A percentile compares a stretch with the other conserved stretches of the same genome.
phyloP scores from a whole-genome alignment of 2,797 vertebrate genomes.

The Phataginus tetradactyla region DNA sequence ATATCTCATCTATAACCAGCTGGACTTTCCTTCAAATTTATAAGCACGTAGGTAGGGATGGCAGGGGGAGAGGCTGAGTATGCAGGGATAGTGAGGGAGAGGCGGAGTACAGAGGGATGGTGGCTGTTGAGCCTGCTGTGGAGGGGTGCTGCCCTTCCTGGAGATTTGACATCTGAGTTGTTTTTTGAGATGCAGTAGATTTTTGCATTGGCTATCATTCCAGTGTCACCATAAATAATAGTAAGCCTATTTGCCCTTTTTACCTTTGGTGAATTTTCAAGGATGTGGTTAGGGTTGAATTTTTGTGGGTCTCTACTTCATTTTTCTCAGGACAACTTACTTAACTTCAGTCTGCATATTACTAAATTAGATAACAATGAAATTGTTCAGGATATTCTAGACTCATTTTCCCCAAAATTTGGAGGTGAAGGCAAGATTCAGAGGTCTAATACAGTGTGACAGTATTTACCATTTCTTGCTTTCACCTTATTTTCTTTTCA shows the following conservation, averaged over 20 bases:
- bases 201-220: neutral
- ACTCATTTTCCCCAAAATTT: neutral
- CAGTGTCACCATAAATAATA: neutral
- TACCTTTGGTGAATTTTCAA: neutral
- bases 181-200: neutral
- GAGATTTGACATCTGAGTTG: neutral
- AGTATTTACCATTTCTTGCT: neutral
- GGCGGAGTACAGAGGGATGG: neutral
- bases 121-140: neutral
- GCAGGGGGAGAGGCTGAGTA: neutral
- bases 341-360: neutral
- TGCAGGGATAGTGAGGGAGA: too few species aligned
- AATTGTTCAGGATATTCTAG: neutral
- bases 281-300: neutral
- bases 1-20: neutral
- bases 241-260: neutral
- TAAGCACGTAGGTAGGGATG: too few species aligned
- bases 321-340: slow-evolving; percentile 9
- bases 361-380: neutral
- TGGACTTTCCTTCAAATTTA: neutral
- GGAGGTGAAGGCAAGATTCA: neutral
- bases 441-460: neutral
- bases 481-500: neutral
- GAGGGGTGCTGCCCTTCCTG: neutral
- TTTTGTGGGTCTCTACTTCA: neutral